Percentiles rank a stretch among this genome's conserved stretches.
Evolutionary conservation across 2,888 invertebrate species (phyloP).

Genomic region (Oeneis ivallda): DNA sequence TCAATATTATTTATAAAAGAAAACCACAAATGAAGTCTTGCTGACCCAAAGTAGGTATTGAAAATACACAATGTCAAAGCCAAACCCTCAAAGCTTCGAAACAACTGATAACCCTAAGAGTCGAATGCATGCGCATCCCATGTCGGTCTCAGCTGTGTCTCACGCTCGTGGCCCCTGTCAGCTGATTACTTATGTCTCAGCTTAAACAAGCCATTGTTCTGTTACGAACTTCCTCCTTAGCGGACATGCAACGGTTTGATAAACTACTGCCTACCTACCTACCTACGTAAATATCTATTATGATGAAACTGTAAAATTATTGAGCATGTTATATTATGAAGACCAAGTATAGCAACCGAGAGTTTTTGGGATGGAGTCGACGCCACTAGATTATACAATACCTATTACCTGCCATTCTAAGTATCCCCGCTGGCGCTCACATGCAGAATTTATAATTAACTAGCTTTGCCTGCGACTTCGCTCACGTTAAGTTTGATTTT

Average conservation of each 20-base stretch:
- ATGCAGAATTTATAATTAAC: too few relatives aligned
- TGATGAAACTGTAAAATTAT: conserved; percentile 16
- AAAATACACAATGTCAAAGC: too few relatives aligned
- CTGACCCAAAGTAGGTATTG: too few relatives aligned
- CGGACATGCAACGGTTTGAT: conserved; percentile 27
- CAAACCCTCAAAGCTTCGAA: too few relatives aligned
- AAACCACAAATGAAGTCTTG: too few relatives aligned
- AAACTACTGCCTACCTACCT: conserved; percentile 6
- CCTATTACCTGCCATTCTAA: too few relatives aligned
- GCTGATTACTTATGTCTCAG: conserved; percentile 52
- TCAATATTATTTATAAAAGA: too few relatives aligned
- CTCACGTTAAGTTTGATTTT: too few relatives aligned
- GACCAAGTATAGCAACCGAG: background rate
- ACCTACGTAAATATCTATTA: conserved; percentile 10
- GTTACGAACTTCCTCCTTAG: conserved; percentile 39
- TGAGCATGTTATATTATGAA: background rate
- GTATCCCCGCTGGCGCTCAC: too few relatives aligned
- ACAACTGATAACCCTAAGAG: conserved; percentile 29
- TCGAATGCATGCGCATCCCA: conserved; percentile 32
- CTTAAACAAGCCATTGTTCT: conserved; percentile 46
- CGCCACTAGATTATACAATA: background rate
- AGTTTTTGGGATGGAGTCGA: too few relatives aligned
- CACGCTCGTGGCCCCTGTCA: conserved; percentile 57
- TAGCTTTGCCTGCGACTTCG: too few relatives aligned
- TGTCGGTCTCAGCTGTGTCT: conserved; percentile 46